Base-by-base conservation (phyloP, 1,140 invertebrate species). In the Microplitis mediator region DNA sequence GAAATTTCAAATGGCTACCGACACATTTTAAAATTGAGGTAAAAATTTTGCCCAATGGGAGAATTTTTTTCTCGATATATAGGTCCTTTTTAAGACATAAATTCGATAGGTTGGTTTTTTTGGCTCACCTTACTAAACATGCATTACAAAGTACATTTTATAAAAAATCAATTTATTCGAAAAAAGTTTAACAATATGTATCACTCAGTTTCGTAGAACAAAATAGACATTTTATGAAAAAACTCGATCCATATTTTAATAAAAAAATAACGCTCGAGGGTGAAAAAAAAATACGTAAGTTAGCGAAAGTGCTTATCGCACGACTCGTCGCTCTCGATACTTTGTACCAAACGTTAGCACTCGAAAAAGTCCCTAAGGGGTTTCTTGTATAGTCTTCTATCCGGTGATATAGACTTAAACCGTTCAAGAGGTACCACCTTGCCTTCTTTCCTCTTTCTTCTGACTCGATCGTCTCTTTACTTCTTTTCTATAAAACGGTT, bases 281-380 rank as follows among this genome's bases (percentile, higher is more conserved):
- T 1, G 23, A 31, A 58, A 62, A 61, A 61, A 69, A 62, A 60
- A 32, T 45, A 60, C 32, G 68, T n/a, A 32, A 69, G 56, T 62
- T 9, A 58, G 50, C 34, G 31, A 69, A 69, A 61, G 58, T 61
- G 58, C 58, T 69, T 69, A 69, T 69, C 58, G 58, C 68, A 61
- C 58, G 54, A 69, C 68, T 62, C 68, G 68, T 69, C 36, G 58
- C 58, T 61, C 54, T 69, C 68, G 68, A 69, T 69, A 69, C 68
- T 69, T 69, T 69, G 68, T 69, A 69, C 39, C 36, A 58, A 69
- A 69, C 68, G 68, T 51, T 61, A 45, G 68, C 35, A 62, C 68
- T 62, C 39, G 6, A 51, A 62, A 23, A 23, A 62, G 13, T 69
- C 68, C 68, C 68, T 62, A 51, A 62, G 68, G 68, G 58, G 31